phyloP scores from a whole-genome alignment of 2,113 vertebrate species.

The Nothocercus nigrocapillus region DNA sequence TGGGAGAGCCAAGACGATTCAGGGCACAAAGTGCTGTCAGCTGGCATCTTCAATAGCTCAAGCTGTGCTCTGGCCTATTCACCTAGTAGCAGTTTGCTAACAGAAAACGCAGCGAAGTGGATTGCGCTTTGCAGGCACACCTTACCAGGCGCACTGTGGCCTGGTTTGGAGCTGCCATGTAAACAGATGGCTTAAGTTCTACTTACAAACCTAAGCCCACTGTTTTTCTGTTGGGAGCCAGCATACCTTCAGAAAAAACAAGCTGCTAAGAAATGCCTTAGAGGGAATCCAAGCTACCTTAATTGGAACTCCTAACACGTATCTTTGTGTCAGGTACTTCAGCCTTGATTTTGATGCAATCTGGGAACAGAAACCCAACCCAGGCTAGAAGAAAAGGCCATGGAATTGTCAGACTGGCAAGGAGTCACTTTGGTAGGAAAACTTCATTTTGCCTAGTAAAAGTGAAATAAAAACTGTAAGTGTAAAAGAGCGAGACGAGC shows the following conservation, averaged over 20 bases:
- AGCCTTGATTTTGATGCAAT: background rate
- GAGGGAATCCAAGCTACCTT: background rate
- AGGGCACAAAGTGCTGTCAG: background rate
- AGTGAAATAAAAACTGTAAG: background rate
- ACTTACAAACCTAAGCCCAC: accelerated
- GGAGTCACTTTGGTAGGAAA: background rate
- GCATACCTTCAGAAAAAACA: background rate
- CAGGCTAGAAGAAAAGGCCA: background rate
- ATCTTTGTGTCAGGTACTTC: background rate
- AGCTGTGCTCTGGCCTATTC: accelerated
- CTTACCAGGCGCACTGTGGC: background rate
- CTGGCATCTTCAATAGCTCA: background rate
- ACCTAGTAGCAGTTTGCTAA: background rate
- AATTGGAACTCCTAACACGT: background rate
- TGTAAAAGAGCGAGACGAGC: background rate
- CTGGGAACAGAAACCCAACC: background rate
- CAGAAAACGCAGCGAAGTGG: background rate
- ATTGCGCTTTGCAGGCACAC: background rate
- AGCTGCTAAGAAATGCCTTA: background rate
- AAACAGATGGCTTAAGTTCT: background rate
- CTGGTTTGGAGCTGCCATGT: accelerated
- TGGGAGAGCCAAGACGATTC: background rate
- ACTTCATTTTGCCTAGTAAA: background rate
- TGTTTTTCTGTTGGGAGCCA: background rate
- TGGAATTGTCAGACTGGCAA: background rate